Evolutionary conservation across 2,888 invertebrate species (phyloP), one percentile per base, ranked within the genome.

Genomic region (Nudaria mundana): DNA sequence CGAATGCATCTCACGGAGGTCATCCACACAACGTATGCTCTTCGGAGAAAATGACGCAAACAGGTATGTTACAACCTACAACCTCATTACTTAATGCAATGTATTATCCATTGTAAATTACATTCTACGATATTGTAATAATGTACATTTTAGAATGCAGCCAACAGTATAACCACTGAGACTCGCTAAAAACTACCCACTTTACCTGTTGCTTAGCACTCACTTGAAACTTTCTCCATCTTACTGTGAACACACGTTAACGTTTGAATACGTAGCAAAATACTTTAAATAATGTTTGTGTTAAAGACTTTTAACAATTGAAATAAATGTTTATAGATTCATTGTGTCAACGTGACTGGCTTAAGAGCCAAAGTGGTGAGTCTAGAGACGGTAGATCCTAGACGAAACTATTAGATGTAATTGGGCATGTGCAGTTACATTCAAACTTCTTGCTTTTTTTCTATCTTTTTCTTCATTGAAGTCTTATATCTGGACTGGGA

Each of bases 41-140:
- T 34, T 95, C 94, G 26, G 96, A 96, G 75, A 96, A 96, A 78
- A 96, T 95, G 92, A 96, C 96, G 3, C 96, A 96, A 84, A 95
- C 96, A 53, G 93, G 92, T 91, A 82, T 72, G 20, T 7, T n/a
- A 1, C 4, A n/a, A n/a, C n/a, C n/a, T n/a, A n/a, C n/a, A n/a
- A n/a, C n/a, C n/a, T 20, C 13, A 20, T 15, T 6, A 23, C 8
- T 30, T 14, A 31, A 22, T 18, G 22, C 3, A 36, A 4, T 22
- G n/a, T 5, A 20, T 15, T 12, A 11, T 1, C 7, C 11, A 13
- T 14, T 35, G 3, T 1, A 20, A 30, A 30, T 18, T 37, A n/a
- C 18, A 25, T 37, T 16, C 8, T 12, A 20, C 7, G 5, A n/a
- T 4, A 36, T 23, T 8, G 1, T 20, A 22, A 2, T 28, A 20